These are phyloP conservation scores for Euglossa dilemma DNA, from an alignment of 1,140 invertebrate species.

Conservation along the genomic window DNA sequence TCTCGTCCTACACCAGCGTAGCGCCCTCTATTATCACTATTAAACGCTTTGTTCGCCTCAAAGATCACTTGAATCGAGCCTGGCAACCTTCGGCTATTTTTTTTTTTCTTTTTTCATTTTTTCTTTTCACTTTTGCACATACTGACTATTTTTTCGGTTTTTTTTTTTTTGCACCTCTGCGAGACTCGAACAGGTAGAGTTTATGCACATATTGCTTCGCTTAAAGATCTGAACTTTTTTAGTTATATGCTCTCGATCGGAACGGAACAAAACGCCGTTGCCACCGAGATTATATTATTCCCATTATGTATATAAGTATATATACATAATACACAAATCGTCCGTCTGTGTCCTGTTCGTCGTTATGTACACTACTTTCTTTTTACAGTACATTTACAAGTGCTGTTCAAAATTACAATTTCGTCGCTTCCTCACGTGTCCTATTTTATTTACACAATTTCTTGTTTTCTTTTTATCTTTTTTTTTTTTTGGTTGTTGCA, in stretches of 20 bases:
- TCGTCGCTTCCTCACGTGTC: background rate
- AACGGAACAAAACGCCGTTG: slow-evolving; percentile 49
- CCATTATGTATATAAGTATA: background rate
- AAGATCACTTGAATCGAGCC: slow-evolving; percentile 39
- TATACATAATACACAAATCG: slow-evolving; percentile 30
- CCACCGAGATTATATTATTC: background rate
- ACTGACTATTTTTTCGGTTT: slow-evolving; percentile 40
- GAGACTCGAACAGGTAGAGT: slow-evolving; percentile 34
- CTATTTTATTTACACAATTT: slow-evolving; percentile 16
- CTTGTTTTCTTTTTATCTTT: too few relatives aligned
- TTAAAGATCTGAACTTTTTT: slow-evolving; percentile 1
- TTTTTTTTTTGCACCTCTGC: slow-evolving; percentile 8
- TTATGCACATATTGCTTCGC: slow-evolving; percentile 37
- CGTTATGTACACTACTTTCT: slow-evolving; percentile 35
- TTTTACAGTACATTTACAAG: slow-evolving; percentile 35
- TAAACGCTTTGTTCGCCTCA: background rate
- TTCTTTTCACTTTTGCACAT: slow-evolving; percentile 7
- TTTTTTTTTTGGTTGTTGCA: too few relatives aligned
- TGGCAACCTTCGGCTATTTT: slow-evolving; percentile 11
- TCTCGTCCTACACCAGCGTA: background rate
- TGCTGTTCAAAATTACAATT: slow-evolving; percentile 19
- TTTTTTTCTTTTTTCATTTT: background rate
- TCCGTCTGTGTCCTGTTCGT: background rate
- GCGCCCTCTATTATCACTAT: too few relatives aligned
- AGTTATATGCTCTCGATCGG: slow-evolving; percentile 34